Conservation (phyloP, 2,113 vertebrate genomes). For the Istiophorus platypterus region DNA sequence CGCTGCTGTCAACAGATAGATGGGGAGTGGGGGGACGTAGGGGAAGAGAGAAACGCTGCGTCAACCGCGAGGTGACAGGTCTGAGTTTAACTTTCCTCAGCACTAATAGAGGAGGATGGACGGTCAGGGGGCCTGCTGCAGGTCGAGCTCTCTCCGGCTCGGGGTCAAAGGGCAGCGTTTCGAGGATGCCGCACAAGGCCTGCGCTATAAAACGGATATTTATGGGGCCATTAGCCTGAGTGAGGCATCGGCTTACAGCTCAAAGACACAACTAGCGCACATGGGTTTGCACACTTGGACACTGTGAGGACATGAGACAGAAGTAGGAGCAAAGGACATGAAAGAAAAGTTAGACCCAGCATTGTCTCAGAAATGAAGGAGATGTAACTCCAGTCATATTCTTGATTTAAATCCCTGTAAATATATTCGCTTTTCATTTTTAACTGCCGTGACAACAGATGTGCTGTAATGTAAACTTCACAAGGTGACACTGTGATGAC, state of each 20-base stretch:
- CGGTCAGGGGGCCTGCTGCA: background rate
- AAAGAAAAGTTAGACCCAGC: background rate
- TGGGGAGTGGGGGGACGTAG: background rate
- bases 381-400: no score
- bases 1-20: slow-evolving; percentile 29
- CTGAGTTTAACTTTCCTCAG: slow-evolving; percentile 1
- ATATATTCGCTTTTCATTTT: no score
- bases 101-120: slow-evolving; percentile 19
- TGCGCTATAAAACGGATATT: slow-evolving; percentile 40
- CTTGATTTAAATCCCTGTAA: no score
- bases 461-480: no score
- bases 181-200: slow-evolving; percentile 29
- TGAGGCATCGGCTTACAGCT: slow-evolving; percentile 18
- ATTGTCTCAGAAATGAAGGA: background rate
- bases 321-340: no score
- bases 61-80: slow-evolving; percentile 24
- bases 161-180: slow-evolving; percentile 50
- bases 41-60: slow-evolving; percentile 9
- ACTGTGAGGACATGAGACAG: background rate
- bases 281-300: background rate
- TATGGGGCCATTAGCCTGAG: slow-evolving; percentile 33
- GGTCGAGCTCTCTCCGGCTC: slow-evolving; percentile 18
- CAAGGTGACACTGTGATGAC: no score
- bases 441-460: no score
- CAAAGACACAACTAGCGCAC: slow-evolving; percentile 26